Percentiles rank a stretch among this genome's conserved stretches.
These are phyloP conservation scores for Chaetura pelagica DNA, from an alignment of 2,113 vertebrate species.

Conservation along the genomic window DNA sequence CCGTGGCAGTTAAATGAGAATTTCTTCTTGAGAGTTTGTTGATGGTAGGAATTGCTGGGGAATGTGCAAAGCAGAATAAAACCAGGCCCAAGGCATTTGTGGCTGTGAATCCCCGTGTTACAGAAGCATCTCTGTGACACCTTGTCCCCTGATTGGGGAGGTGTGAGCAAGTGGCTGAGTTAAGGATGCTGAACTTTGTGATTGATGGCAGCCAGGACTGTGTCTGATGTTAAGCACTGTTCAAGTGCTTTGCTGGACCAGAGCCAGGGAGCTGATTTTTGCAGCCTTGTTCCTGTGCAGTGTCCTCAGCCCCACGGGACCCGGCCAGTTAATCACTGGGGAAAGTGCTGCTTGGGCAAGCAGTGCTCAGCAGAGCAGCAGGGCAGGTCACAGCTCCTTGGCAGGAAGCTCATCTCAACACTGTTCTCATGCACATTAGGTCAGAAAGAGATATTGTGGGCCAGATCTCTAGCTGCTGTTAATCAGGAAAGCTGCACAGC, in stretches of 20 bases:
- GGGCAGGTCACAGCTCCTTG: background rate
- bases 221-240: background rate
- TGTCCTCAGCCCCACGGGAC: background rate
- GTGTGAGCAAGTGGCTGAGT: rapidly evolving
- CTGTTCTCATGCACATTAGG: rapidly evolving
- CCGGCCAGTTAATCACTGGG: rapidly evolving
- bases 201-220: background rate
- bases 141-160: rapidly evolving
- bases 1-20: background rate
- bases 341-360: background rate
- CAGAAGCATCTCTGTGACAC: background rate
- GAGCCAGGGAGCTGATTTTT: background rate
- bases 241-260: background rate
- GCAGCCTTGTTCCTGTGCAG: background rate
- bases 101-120: background rate
- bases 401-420: rapidly evolving
- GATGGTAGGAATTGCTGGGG: background rate
- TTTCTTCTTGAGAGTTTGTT: background rate
- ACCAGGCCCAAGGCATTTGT: rapidly evolving
- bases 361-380: background rate
- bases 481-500: background rate
- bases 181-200: background rate
- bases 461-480: rapidly evolving
- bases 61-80: background rate
- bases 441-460: background rate